Conservation (phyloP, 2,113 vertebrate genomes). For the Lethenteron reissneri region DNA sequence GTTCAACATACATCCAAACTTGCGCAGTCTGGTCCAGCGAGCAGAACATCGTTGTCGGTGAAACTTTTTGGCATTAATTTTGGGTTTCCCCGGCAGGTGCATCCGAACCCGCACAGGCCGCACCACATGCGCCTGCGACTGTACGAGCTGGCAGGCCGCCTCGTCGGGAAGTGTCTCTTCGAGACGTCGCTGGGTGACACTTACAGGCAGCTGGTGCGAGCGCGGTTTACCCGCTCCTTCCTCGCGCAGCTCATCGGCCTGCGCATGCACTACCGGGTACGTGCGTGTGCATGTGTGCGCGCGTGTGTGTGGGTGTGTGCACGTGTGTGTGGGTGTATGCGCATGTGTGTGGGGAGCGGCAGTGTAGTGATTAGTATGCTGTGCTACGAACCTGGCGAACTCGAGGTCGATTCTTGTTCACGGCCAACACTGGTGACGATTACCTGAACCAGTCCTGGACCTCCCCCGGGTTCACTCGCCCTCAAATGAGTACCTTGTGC, state of each 20-base stretch:
- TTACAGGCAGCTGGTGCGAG: conserved; percentile 79
- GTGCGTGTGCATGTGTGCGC: too few relatives aligned
- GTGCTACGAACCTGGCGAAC: too few relatives aligned
- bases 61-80: too few relatives aligned
- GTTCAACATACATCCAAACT: too few relatives aligned
- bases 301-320: not conserved
- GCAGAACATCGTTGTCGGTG: too few relatives aligned
- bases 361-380: not conserved
- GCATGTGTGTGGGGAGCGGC: not conserved
- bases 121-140: conserved; percentile 54
- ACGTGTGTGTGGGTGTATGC: not conserved
- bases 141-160: conserved; percentile 76
- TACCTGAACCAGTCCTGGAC: too few relatives aligned
- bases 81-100: conserved; percentile 34
- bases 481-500: not conserved
- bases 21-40: too few relatives aligned
- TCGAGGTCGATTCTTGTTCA: too few relatives aligned
- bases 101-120: conserved; percentile 64
- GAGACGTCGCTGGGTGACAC: conserved; percentile 76
- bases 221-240: conserved; percentile 86
- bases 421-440: too few relatives aligned
- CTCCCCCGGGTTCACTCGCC: too few relatives aligned
- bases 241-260: conserved; percentile 94
- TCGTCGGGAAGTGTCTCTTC: conserved; percentile 94
- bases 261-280: conserved; percentile 95